Percentiles rank a stretch among this genome's conserved stretches.
phyloP scores from a whole-genome alignment of 2,888 invertebrate species.

The Drepanosiphum platanoidis region DNA sequence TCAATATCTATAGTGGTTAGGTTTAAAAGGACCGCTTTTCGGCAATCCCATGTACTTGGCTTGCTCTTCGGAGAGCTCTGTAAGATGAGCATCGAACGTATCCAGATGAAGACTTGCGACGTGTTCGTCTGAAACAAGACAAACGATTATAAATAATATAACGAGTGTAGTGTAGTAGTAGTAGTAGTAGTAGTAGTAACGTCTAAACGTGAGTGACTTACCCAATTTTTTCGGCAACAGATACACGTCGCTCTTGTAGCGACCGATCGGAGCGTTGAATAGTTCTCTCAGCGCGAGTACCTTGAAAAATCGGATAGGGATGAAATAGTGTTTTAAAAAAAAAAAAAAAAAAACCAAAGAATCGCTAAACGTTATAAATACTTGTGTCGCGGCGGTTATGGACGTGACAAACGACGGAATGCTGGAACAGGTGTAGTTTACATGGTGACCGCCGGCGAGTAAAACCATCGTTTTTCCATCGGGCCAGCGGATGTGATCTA shows the following conservation, averaged over 20 bases:
- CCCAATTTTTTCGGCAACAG: constrained; percentile 97
- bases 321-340: too few species aligned
- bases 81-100: constrained; percentile 96
- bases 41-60: constrained; percentile 97
- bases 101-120: constrained; percentile 96
- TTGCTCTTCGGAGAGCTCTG: constrained; percentile 95
- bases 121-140: constrained; percentile 77
- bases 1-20: constrained; percentile 91
- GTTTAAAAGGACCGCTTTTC: constrained; percentile 98
- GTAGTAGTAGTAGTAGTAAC: too few species aligned
- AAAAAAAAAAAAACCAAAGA: too few species aligned
- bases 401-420: constrained; percentile 98
- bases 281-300: constrained; percentile 87
- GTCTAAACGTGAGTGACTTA: too few species aligned
- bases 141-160: too few species aligned
- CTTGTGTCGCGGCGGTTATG: constrained; percentile 95
- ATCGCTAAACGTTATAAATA: constrained; percentile 64
- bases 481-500: constrained; percentile 98
- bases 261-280: constrained; percentile 92
- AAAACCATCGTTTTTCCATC: constrained; percentile 94
- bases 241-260: constrained; percentile 98
- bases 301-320: constrained; percentile 44
- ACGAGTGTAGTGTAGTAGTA: too few species aligned
- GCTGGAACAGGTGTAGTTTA: constrained; percentile 96
- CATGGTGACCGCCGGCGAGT: constrained; percentile 92